phyloP scores from a whole-genome alignment of 2,113 vertebrate genomes.

The Sminthopsis crassicaudata region DNA sequence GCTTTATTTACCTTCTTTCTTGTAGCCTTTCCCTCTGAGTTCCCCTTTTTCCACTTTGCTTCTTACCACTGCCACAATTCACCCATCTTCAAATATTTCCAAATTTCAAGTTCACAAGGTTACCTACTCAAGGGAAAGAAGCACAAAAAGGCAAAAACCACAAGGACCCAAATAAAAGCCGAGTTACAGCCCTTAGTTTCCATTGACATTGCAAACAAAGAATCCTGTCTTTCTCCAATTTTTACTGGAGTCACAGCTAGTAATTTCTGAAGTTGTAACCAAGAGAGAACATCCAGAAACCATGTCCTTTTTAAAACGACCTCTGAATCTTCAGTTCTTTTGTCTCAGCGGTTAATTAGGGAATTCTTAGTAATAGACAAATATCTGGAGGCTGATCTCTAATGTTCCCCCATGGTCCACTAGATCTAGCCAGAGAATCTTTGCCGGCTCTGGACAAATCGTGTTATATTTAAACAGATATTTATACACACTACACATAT shows the following conservation, averaged over 20 bases:
- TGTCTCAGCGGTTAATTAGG: neutral
- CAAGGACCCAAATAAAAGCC: neutral
- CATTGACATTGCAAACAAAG: neutral
- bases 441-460: neutral
- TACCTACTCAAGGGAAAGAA: neutral
- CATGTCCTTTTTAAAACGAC: neutral
- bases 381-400: neutral
- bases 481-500: neutral
- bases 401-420: neutral
- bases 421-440: neutral
- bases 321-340: neutral
- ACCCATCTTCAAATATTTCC: neutral
- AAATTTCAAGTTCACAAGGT: neutral
- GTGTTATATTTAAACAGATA: too few relatives aligned
- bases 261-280: neutral
- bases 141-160: neutral
- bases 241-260: neutral
- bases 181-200: neutral
- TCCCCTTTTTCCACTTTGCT: neutral
- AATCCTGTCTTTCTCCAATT: neutral
- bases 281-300: neutral
- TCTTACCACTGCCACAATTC: neutral
- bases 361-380: neutral
- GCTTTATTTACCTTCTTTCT: neutral
- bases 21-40: neutral